Evolutionary conservation across 1,140 invertebrate genomes (phyloP).

Genomic region (Penaeus vannamei): DNA sequence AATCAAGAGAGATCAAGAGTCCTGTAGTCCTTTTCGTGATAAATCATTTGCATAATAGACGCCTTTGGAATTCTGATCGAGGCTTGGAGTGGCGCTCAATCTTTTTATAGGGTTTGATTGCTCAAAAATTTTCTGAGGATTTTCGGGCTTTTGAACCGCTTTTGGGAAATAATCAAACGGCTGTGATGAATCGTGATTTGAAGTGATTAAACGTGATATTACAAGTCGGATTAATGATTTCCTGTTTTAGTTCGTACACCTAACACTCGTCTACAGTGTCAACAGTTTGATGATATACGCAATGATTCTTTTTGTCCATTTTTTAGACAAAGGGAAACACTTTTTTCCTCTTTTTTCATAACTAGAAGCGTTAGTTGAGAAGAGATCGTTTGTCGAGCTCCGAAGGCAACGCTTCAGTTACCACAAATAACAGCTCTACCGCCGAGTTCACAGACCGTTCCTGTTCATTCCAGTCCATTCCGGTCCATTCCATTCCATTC

Average conservation of each 20-base stretch:
- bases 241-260: too few species aligned
- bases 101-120: constrained; percentile 42
- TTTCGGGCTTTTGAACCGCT: constrained; percentile 18
- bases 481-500: constrained; percentile 54
- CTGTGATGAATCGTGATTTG: constrained; percentile 19
- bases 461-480: constrained; percentile 58
- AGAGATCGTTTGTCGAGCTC: too few species aligned
- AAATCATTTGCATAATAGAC: constrained; percentile 61
- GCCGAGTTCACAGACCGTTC: constrained; percentile 36
- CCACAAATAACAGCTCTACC: constrained; percentile 28
- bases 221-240: too few species aligned
- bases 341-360: too few species aligned
- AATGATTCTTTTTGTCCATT: too few species aligned
- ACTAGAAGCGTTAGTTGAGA: too few species aligned
- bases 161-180: neutral
- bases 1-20: constrained; percentile 62
- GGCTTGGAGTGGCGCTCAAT: constrained; percentile 19
- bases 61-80: constrained; percentile 37
- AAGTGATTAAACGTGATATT: constrained; percentile 5
- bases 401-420: constrained; percentile 4
- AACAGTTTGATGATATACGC: too few species aligned
- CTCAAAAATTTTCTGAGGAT: constrained; percentile 46
- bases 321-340: too few species aligned
- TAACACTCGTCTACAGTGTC: too few species aligned
- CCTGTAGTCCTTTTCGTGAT: constrained; percentile 53